Evolutionary conservation across 1,140 invertebrate genomes (phyloP).

Genomic region (Arctopsyche grandis): DNA sequence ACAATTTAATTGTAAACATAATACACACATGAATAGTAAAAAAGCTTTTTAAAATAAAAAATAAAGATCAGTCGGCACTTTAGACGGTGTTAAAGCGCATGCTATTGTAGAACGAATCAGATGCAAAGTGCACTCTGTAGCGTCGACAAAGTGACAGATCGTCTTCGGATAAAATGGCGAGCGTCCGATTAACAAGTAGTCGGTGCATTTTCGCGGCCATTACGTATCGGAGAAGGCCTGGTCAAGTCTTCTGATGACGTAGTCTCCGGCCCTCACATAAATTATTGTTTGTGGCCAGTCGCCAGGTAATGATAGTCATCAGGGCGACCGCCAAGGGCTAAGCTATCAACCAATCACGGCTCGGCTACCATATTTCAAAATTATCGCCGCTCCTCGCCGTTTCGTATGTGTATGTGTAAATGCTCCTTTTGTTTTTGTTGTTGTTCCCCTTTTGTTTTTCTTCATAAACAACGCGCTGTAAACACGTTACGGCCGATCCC

Average conservation of each 20-base stretch:
- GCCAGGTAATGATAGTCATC: slow-evolving; percentile 55
- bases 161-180: too few relatives aligned
- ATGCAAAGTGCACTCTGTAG: too few relatives aligned
- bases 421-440: slow-evolving; percentile 36
- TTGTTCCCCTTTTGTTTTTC: slow-evolving; percentile 52
- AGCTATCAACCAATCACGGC: slow-evolving; percentile 55
- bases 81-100: too few relatives aligned
- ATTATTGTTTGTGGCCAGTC: slow-evolving; percentile 53
- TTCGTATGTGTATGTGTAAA: slow-evolving; percentile 4
- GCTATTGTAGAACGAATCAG: too few relatives aligned
- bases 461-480: slow-evolving; percentile 51
- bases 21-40: too few relatives aligned
- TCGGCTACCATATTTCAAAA: slow-evolving; percentile 54
- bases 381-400: slow-evolving; percentile 50
- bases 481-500: slow-evolving; percentile 51
- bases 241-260: not conserved
- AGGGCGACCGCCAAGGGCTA: slow-evolving; percentile 52
- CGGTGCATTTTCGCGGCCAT: too few relatives aligned
- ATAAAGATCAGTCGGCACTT: too few relatives aligned
- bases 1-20: too few relatives aligned
- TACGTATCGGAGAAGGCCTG: too few relatives aligned
- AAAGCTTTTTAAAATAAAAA: too few relatives aligned
- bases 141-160: too few relatives aligned
- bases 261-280: slow-evolving; percentile 44
- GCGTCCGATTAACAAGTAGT: too few relatives aligned